These are phyloP conservation scores for Chiridota heheva DNA, from an alignment of 35 echinoderm and acorn worm genomes.

Conservation along the genomic window DNA sequence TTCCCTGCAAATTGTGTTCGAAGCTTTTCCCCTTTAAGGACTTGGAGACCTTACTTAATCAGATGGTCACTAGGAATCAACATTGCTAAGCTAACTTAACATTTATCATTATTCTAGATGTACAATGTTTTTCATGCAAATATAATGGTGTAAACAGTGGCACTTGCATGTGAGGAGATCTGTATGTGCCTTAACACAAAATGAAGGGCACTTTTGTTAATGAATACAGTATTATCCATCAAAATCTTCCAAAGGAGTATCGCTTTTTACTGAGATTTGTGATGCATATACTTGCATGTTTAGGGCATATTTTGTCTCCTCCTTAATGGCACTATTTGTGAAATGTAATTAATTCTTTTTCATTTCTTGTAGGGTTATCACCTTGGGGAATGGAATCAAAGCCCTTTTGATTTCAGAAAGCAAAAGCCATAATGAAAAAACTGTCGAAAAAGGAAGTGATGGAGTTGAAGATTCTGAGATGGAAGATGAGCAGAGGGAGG, in stretches of 20 bases:
- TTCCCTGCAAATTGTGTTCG: too few species aligned
- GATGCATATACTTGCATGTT: not conserved
- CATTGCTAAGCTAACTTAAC: too few species aligned
- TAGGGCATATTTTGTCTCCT: not conserved
- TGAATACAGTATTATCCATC: too few species aligned
- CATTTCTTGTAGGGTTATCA: not conserved
- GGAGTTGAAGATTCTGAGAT: slow-evolving; percentile 18
- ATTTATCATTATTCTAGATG: too few species aligned
- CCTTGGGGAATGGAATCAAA: not conserved
- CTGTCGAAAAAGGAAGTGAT: slow-evolving; percentile 6
- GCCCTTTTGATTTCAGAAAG: not conserved
- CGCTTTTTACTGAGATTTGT: not conserved
- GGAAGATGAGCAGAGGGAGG: slow-evolving; percentile 48
- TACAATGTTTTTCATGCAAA: too few species aligned
- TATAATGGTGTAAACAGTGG: too few species aligned
- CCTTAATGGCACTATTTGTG: not conserved
- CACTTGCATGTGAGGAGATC: too few species aligned
- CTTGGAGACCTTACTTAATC: too few species aligned
- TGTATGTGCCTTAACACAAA: too few species aligned
- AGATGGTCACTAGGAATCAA: too few species aligned
- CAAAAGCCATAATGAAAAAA: slow-evolving; percentile 7
- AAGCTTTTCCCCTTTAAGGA: too few species aligned
- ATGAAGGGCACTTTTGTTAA: too few species aligned
- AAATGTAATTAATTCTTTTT: not conserved
- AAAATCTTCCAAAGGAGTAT: slow-evolving; percentile 1